Evolutionary conservation across 2,113 vertebrate species (phyloP).

Genomic region (Protobothrops mucrosquamatus): DNA sequence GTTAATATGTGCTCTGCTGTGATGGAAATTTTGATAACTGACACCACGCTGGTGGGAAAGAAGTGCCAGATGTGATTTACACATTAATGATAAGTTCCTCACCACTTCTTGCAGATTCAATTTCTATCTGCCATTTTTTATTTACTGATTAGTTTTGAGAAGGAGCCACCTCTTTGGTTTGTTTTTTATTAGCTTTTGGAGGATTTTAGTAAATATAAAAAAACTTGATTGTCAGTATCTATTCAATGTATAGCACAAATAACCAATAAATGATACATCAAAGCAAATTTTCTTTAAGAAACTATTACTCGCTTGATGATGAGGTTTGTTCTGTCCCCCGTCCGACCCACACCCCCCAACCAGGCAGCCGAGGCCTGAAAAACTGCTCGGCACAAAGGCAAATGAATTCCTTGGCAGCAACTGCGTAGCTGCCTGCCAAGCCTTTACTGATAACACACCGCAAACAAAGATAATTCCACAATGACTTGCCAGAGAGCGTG

Average conservation of each 20-base stretch:
- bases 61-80: neutral
- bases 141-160: neutral
- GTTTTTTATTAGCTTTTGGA: neutral
- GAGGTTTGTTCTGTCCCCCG: too few relatives aligned
- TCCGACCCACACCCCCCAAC: too few relatives aligned
- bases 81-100: neutral
- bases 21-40: neutral
- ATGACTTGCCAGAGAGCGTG: too few relatives aligned
- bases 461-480: too few relatives aligned
- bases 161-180: neutral
- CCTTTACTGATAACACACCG: too few relatives aligned
- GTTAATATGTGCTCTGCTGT: neutral
- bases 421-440: too few relatives aligned
- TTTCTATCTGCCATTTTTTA: neutral
- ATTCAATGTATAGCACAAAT: neutral
- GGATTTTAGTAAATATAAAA: neutral
- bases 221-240: neutral
- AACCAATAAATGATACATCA: neutral
- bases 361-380: too few relatives aligned
- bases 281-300: neutral
- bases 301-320: conserved; percentile 1
- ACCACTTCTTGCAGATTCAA: neutral
- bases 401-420: too few relatives aligned
- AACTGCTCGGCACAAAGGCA: too few relatives aligned
- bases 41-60: neutral